Conservation (phyloP, 30 jellyfish, hydroid and myxozoan genomes). For the Aurelia coerulea region DNA sequence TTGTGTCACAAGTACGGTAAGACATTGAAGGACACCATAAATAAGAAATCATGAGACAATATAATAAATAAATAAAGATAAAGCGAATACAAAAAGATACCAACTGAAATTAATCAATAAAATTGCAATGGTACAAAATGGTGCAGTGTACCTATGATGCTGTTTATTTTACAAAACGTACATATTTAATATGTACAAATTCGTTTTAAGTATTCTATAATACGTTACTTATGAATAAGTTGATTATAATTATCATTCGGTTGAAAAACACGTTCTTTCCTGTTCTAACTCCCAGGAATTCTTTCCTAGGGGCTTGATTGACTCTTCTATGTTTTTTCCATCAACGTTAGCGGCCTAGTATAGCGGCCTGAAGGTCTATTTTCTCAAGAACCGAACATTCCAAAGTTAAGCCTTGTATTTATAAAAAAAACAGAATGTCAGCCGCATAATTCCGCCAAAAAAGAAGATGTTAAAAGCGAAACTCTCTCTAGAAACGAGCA, state of each 20-base stretch:
- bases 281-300: neutral
- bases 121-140: constrained; percentile 41
- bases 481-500: too few relatives aligned
- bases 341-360: too few relatives aligned
- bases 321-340: too few relatives aligned
- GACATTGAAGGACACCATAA: too few relatives aligned
- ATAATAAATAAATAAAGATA: neutral
- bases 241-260: neutral
- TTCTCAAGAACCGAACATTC: too few relatives aligned
- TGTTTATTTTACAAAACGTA: constrained; percentile 37
- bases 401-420: too few relatives aligned
- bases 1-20: too few relatives aligned
- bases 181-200: constrained; percentile 61
- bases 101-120: neutral
- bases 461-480: too few relatives aligned
- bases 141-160: constrained; percentile 49
- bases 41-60: neutral
- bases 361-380: too few relatives aligned
- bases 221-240: constrained; percentile 1
- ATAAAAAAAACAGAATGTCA: too few relatives aligned
- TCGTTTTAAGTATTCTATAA: constrained; percentile 19
- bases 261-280: neutral
- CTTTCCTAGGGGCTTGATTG: neutral
- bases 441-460: too few relatives aligned
- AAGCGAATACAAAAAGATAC: neutral